A percentile compares a stretch with the other conserved stretches of the same genome.
Evolutionary conservation across 2,888 invertebrate species (phyloP).

Genomic region (Thymelicus sylvestris): DNA sequence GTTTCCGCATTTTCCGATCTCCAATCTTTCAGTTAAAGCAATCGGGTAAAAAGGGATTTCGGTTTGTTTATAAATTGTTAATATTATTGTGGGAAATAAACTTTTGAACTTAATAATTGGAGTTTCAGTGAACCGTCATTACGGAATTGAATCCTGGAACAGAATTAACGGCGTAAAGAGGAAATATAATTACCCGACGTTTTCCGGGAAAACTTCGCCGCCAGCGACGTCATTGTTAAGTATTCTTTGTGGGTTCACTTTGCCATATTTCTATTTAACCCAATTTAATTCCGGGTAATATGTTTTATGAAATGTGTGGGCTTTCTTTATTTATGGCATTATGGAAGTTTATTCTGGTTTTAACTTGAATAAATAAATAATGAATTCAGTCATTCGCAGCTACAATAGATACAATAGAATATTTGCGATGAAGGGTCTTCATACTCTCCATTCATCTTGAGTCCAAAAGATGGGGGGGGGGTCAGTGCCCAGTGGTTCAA

Average conservation of each 20-base stretch:
- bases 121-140: slow-evolving; percentile 2
- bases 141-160: neutral
- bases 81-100: neutral
- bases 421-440: too few species aligned
- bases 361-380: neutral
- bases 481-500: too few species aligned
- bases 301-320: neutral
- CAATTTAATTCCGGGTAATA: neutral
- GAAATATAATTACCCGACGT: slow-evolving; percentile 6
- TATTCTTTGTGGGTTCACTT: neutral
- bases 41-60: neutral
- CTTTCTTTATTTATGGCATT: neutral
- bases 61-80: neutral
- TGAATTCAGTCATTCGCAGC: too few species aligned
- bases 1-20: neutral
- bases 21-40: neutral
- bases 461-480: too few species aligned
- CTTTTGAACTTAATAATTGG: neutral
- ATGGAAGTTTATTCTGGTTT: neutral
- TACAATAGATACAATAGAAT: too few species aligned
- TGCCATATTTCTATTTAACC: neutral
- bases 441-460: too few species aligned
- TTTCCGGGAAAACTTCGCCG: slow-evolving; percentile 7
- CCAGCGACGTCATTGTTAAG: neutral
- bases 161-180: neutral